Base-by-base conservation (phyloP, 2,888 invertebrate genomes). In the Meteorus colon region DNA sequence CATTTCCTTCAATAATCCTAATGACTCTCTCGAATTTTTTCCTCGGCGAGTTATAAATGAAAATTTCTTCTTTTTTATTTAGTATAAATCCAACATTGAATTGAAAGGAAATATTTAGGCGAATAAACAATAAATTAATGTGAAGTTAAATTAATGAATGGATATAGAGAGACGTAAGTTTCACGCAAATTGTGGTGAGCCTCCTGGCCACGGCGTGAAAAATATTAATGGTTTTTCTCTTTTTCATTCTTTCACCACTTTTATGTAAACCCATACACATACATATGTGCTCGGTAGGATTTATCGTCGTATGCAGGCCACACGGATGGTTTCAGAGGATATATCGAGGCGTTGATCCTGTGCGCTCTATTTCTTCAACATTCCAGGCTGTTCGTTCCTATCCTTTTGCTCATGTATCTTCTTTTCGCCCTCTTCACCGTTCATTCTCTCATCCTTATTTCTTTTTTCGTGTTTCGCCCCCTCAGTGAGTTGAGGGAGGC, bases 291-390 rank as follows among this genome's bases (percentile, higher is more conserved):
- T 41, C 14, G 66, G 3, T 10, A 66, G 48, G 48, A 68, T 68
- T 68, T 68, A 68, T 68, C 45, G 68, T 19, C 45, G 68, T 48
- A 48, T 68, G 27, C 66, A 66, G 31, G 51, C 48, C 68, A 68
- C 68, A 48, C 31, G 48, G 29, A 68, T 51, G 48, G 68, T 14
- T 27, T 29, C n/a, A 27, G 67, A 24, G 48, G 48, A 68, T 68
- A 68, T 68, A 48, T 45, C 24, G 68, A 45, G 29, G 27, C 51
- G 68, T 68, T 68, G 68, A 68, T 68, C 68, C 48, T 48, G 48
- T 68, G 48, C 16, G 68, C 48, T 68, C 48, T 51, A 68, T 68
- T 48, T 68, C 68, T 68, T 68, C 48, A 48, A n/a, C 27, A 48
- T 68, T 48, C 12, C 27, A 51, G n/a, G n/a, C 41, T 29, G 12